Percentiles rank a stretch among this genome's conserved stretches.
Evolutionary conservation across 1,140 invertebrate genomes (phyloP).

Genomic region (Leptinotarsa undecemlineata): DNA sequence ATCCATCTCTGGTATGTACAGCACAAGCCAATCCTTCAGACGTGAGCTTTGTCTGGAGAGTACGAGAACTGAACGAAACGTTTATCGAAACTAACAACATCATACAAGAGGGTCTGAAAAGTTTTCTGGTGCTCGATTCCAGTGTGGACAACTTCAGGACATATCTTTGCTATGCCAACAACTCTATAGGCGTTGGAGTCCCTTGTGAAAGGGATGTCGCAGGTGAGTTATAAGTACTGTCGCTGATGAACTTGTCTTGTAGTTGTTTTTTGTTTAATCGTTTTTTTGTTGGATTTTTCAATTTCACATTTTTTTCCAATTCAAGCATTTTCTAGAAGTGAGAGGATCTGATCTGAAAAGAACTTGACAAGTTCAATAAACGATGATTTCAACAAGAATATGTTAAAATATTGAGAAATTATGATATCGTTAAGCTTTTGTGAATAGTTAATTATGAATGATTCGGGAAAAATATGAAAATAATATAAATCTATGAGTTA

Average conservation of each 20-base stretch:
- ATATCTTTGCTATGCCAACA: conserved; percentile 83
- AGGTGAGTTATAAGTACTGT: conserved; percentile 59
- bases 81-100: conserved; percentile 57
- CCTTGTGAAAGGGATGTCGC: conserved; percentile 80
- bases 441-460: too few relatives aligned
- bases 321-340: too few relatives aligned
- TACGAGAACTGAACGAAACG: conserved; percentile 81
- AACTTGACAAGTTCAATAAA: too few relatives aligned
- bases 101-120: conserved; percentile 61
- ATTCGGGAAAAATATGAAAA: too few relatives aligned
- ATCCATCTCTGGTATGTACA: conserved; percentile 77
- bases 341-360: too few relatives aligned
- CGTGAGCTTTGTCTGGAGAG: conserved; percentile 82
- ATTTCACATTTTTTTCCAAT: too few relatives aligned
- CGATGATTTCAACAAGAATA: too few relatives aligned
- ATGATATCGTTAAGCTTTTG: too few relatives aligned
- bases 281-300: too few relatives aligned
- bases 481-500: too few relatives aligned
- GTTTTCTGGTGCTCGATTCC: conserved; percentile 68
- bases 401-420: too few relatives aligned
- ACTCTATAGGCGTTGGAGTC: conserved; percentile 72
- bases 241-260: conserved; percentile 3
- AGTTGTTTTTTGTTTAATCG: background rate
- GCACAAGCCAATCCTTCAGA: conserved; percentile 79
- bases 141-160: conserved; percentile 71